Base-by-base conservation (phyloP, 2,888 invertebrate species). In the Gnatocerus cornutus region DNA sequence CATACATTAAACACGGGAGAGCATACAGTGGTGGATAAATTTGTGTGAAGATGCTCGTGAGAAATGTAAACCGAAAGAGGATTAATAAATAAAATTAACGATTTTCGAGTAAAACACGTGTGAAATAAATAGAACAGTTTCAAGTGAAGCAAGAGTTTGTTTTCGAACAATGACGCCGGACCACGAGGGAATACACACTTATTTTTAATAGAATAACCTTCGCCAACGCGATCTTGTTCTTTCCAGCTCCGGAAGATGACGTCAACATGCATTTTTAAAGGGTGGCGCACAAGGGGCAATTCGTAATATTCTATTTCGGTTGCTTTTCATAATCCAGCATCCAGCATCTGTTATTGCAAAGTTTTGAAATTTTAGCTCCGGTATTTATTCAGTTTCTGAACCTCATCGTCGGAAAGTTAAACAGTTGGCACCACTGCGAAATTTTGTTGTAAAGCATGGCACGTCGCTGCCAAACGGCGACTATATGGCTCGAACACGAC, bases 401-500 rank as follows among this genome's bases (percentile, higher is more conserved):
- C 21, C 21, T 21, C 41, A 41, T 41, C 12, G 6, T 12, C 41
- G n/a, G 12, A 41, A 41, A 41, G 5, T 12, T 41, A 41, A 41
- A 33, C 33, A 33, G 33, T 33, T 33, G 33, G 33, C 33, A 33
- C 33, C 33, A 6, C 41, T 50, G 12, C n/a, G n/a, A 16, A 50
- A 41, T 56, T 41, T 41, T 10, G 41, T 64, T 62, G 41, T 21
- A 30, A 64, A 45, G 45, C 64, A 33, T 6, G 6, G 45, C 65
- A 65, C 65, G 65, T 65, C 65, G 16, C 14, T 27, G 48, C 56
- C 65, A 65, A 65, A 65, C 65, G 65, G 65, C 65, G 65, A 65
- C 65, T 65, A 33, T 45, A 56, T 56, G 65, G 46, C 65, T 65
- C 65, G 41, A 29, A 41, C 37, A 63, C 50, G 21, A 48, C 46